phyloP scores from a whole-genome alignment of 2,888 invertebrate genomes.

The Nephrotoma flavescens region DNA sequence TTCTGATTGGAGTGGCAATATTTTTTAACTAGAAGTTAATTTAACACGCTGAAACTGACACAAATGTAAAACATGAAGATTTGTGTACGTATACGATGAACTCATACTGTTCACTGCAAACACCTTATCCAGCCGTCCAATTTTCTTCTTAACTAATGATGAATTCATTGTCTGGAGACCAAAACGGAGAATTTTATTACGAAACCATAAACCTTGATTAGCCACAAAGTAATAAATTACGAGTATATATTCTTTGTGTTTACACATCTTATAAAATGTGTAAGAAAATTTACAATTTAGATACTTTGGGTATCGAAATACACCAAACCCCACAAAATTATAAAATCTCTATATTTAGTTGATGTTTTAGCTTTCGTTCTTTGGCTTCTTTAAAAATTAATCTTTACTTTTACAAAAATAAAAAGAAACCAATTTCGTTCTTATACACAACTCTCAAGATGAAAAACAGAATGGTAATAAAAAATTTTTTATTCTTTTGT shows the following conservation, averaged over 20 bases:
- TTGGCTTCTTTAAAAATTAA: not conserved
- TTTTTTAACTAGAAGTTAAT: too few relatives aligned
- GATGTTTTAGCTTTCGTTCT: not conserved
- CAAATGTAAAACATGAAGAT: too few relatives aligned
- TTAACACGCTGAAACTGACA: too few relatives aligned
- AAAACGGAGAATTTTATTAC: not conserved
- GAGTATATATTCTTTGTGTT: not conserved
- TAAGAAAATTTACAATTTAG: not conserved
- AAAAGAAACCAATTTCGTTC: not conserved
- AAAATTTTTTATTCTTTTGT: not conserved
- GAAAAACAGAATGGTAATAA: not conserved
- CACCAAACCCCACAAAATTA: not conserved
- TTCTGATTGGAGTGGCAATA: too few relatives aligned
- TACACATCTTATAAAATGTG: not conserved
- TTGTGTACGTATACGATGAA: too few relatives aligned
- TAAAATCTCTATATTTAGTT: not conserved
- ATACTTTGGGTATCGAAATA: not conserved
- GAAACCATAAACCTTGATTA: not conserved
- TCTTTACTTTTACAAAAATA: not conserved
- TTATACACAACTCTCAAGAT: not conserved
- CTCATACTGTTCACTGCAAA: too few relatives aligned
- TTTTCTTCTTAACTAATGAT: not conserved
- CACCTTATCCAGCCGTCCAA: not conserved
- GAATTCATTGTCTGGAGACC: not conserved
- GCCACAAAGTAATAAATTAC: not conserved